Evolutionary conservation across 2,113 vertebrate genomes (phyloP).

Genomic region (Melanerpes aurifrons): DNA sequence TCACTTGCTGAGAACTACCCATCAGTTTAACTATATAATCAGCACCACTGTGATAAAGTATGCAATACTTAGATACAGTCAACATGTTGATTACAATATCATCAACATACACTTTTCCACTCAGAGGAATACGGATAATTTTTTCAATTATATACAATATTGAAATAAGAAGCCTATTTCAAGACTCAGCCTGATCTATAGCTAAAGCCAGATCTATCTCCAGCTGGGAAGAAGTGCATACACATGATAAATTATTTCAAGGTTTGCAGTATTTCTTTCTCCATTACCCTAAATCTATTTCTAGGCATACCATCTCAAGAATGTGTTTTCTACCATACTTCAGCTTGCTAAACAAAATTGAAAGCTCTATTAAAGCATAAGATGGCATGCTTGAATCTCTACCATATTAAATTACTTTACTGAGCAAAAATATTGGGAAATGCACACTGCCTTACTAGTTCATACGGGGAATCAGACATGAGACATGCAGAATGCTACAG

Average conservation of each 20-base stretch:
- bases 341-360: neutral
- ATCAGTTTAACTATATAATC: neutral
- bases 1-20: neutral
- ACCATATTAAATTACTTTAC: slow-evolving; percentile 28
- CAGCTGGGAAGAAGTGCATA: neutral
- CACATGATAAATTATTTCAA: neutral
- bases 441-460: neutral
- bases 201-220: neutral
- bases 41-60: neutral
- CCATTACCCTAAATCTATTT: neutral
- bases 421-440: neutral
- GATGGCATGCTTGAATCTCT: neutral
- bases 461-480: neutral
- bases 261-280: neutral
- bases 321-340: neutral
- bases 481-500: neutral
- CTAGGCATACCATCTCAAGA: neutral
- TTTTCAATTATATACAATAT: neutral
- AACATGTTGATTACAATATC: neutral
- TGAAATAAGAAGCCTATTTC: neutral
- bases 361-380: neutral
- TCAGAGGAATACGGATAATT: neutral
- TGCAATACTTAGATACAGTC: neutral
- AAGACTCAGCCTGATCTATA: neutral
- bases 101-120: neutral